Conservation (phyloP, 2,888 invertebrate genomes). For the Sinohyriopsis cumingii region DNA sequence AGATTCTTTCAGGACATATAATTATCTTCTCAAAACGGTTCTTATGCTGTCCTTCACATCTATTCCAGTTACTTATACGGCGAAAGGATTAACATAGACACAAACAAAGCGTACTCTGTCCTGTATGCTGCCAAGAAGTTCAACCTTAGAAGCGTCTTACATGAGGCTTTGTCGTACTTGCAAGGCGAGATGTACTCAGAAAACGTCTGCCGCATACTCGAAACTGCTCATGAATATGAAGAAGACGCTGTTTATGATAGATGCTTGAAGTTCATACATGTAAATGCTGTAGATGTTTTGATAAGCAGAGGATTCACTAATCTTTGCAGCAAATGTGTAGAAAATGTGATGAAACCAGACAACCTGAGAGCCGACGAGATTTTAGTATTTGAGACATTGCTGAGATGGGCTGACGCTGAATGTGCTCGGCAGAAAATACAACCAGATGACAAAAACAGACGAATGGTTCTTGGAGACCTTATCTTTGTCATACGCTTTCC, state of each 20-base stretch:
- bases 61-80: slow-evolving; percentile 29
- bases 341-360: slow-evolving; percentile 24
- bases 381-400: slow-evolving; percentile 21
- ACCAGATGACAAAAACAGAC: slow-evolving; percentile 18
- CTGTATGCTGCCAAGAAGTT: slow-evolving; percentile 15
- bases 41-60: too few species aligned
- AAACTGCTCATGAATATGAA: slow-evolving; percentile 19
- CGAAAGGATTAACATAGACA: slow-evolving; percentile 16
- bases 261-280: slow-evolving; percentile 29
- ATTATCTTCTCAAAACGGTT: too few species aligned
- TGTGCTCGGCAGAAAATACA: slow-evolving; percentile 16
- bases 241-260: slow-evolving; percentile 15
- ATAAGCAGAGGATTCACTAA: slow-evolving; percentile 14
- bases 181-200: slow-evolving; percentile 29
- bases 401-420: slow-evolving; percentile 30
- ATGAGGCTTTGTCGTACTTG: slow-evolving; percentile 18
- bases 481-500: slow-evolving; percentile 23
- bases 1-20: too few species aligned
- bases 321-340: slow-evolving; percentile 25
- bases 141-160: slow-evolving; percentile 14
- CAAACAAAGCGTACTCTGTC: slow-evolving; percentile 5
- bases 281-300: slow-evolving; percentile 28
- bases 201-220: slow-evolving; percentile 24
- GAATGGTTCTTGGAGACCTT: slow-evolving; percentile 18
- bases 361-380: slow-evolving; percentile 30